Percentiles rank a stretch among this genome's conserved stretches.
phyloP scores from a whole-genome alignment of 1,140 invertebrate genomes.

The Halesus radiatus region DNA sequence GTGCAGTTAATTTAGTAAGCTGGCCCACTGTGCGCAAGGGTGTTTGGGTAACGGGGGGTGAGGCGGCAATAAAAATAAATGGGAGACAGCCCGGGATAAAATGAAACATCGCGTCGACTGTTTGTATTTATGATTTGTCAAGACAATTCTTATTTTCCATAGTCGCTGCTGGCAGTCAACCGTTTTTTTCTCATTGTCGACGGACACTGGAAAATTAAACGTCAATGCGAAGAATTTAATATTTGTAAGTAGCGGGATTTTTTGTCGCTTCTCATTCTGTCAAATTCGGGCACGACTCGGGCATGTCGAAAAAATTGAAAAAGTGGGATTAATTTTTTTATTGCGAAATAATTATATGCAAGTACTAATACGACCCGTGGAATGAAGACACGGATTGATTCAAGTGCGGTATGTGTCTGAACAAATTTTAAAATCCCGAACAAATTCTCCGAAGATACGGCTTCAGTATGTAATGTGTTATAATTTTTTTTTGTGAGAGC shows the following conservation, averaged over 20 bases:
- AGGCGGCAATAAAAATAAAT: slow-evolving; percentile 37
- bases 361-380: too few relatives aligned
- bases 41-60: not conserved
- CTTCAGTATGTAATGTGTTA: too few relatives aligned
- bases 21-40: too few relatives aligned
- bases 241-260: slow-evolving; percentile 18
- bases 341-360: too few relatives aligned
- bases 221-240: slow-evolving; percentile 23
- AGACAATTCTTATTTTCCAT: slow-evolving; percentile 23
- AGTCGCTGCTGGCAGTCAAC: not conserved
- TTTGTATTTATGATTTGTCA: slow-evolving; percentile 34
- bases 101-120: slow-evolving; percentile 25
- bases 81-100: slow-evolving; percentile 34
- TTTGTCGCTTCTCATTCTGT: not conserved
- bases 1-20: too few relatives aligned
- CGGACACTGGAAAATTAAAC: slow-evolving; percentile 33
- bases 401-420: too few relatives aligned
- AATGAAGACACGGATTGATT: too few relatives aligned
- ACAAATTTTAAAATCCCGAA: too few relatives aligned
- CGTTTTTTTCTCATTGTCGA: slow-evolving; percentile 12
- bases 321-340: too few relatives aligned
- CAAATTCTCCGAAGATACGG: too few relatives aligned
- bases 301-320: not conserved
- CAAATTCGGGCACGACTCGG: not conserved
- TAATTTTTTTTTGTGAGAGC: too few relatives aligned